Evolutionary conservation across 2,888 invertebrate genomes (phyloP).

Genomic region (Priocnemis perturbator): DNA sequence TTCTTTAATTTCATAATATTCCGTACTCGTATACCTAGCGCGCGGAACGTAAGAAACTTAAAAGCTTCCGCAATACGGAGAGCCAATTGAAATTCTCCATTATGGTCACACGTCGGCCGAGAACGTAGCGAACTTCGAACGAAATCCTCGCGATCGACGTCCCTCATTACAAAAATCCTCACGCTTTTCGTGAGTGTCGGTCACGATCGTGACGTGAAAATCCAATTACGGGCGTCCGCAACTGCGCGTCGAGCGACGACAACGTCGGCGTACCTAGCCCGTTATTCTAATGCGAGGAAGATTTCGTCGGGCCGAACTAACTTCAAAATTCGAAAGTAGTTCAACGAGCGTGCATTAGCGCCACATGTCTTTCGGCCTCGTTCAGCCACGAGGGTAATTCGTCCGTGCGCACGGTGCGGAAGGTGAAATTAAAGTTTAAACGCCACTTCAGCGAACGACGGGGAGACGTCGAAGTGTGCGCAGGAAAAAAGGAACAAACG

Average conservation of each 20-base stretch:
- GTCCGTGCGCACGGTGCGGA: conserved; percentile 20
- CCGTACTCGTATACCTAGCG: too few species aligned
- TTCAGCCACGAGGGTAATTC: conserved; percentile 46
- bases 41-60: too few species aligned
- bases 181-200: conserved; percentile 3
- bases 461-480: conserved; percentile 32
- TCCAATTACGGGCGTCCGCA: conserved; percentile 3
- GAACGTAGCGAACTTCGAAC: not conserved
- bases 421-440: conserved; percentile 52
- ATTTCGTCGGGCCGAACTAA: conserved; percentile 6
- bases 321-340: conserved; percentile 52
- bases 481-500: too few species aligned
- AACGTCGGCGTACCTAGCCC: not conserved
- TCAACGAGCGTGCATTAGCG: conserved; percentile 46
- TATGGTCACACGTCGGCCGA: too few species aligned
- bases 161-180: not conserved
- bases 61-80: too few species aligned
- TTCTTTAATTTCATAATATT: too few species aligned
- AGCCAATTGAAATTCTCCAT: too few species aligned
- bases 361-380: conserved; percentile 54
- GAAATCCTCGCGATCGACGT: conserved; percentile 1
- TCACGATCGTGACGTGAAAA: conserved; percentile 14
- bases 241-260: too few species aligned
- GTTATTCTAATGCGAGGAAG: conserved; percentile 23
- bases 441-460: conserved; percentile 38